Evolutionary conservation across 2,797 vertebrate species (phyloP), one percentile per base, ranked within the genome.

Genomic region (Gymnothorax reevesii): DNA sequence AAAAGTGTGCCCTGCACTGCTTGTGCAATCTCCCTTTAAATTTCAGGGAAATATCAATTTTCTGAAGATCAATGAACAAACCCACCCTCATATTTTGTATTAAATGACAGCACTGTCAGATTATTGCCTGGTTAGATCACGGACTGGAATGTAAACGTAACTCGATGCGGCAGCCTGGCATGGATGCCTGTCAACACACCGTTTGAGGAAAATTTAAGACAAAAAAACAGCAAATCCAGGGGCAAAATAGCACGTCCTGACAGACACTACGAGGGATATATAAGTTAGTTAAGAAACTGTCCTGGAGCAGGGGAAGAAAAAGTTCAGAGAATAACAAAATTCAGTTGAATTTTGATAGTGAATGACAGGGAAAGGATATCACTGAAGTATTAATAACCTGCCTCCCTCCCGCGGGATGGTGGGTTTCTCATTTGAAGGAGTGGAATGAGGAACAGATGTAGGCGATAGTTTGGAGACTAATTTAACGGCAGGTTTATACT

Each of bases 1-100:
- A 80, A 71, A 25, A 71, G 22, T 52, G n/a, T 0, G 15, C 42
- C 52, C 49, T n/a, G 20, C 49, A 20, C 49, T 54, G 49, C 6
- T 27, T 20, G 17, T 80, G 52, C 77, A 54, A 49, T 22, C 22
- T 80, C 52, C 20, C 20, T 22, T 80, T 55, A n/a, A 54, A 80
- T 80, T 80, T 54, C 77, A 80, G 77, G 27, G 55, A 22, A 54
- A 80, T 80, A 80, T 80, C 77, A 80, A 55, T 80, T 54, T 80
- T 17, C 49, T 80, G 54, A 20, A 80, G 55, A 6, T n/a, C 22
- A 7, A 80, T 80, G 49, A 54, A 12, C 73, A 77, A 20, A 79
- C 73, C 33, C 12, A 42, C 73, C 13, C 73, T 52, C 22, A 15
- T 10, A 9, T 55, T 33, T 55, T 55, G 49, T 33, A 55, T 33